Percentiles rank a stretch among this genome's conserved stretches.
Evolutionary conservation across 2,888 invertebrate species (phyloP).

Genomic region (Philereme transversata): DNA sequence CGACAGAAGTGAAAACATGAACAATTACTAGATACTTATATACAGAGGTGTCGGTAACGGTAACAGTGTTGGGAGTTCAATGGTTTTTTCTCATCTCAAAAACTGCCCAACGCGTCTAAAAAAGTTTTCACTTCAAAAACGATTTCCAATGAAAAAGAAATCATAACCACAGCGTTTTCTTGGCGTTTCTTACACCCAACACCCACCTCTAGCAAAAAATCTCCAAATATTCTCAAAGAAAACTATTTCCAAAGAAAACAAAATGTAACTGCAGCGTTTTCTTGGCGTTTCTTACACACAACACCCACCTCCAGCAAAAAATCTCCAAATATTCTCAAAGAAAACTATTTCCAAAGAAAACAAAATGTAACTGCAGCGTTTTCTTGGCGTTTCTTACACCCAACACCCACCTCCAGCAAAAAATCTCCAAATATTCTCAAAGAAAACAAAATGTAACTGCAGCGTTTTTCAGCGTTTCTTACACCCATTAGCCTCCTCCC

Average conservation of each 20-base stretch:
- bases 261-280: constrained; percentile 4
- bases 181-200: constrained; percentile 43
- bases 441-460: neutral
- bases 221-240: too few relatives aligned
- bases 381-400: constrained; percentile 36
- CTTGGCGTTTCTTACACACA: constrained; percentile 40
- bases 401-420: constrained; percentile 48
- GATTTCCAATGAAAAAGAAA: neutral
- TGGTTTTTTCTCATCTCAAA: too few relatives aligned
- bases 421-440: too few relatives aligned
- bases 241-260: too few relatives aligned
- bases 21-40: too few relatives aligned
- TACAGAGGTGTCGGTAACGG: too few relatives aligned
- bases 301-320: constrained; percentile 47
- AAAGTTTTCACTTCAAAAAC: neutral
- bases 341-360: too few relatives aligned
- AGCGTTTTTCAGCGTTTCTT: constrained; percentile 37
- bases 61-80: too few relatives aligned
- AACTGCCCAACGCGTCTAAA: too few relatives aligned
- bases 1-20: too few relatives aligned
- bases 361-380: constrained; percentile 1
- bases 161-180: constrained; percentile 4
- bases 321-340: too few relatives aligned
- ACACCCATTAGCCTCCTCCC: constrained; percentile 44
- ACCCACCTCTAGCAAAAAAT: constrained; percentile 45